Conservation (phyloP, 2,113 vertebrate genomes). For the Cephalopholis sonnerati region DNA sequence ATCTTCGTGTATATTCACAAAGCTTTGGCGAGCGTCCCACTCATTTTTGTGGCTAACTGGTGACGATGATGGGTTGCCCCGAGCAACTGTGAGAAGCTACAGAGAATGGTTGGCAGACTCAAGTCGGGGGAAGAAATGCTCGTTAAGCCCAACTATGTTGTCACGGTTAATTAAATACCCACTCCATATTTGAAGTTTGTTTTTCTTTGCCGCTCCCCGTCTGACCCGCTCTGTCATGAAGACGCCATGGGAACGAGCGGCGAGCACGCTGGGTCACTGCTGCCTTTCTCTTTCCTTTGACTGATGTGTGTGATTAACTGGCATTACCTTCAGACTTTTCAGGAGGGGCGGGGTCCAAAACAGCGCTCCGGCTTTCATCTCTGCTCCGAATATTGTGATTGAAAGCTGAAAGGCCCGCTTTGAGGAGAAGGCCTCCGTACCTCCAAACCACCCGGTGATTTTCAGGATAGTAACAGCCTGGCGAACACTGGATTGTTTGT, state of each 20-base stretch:
- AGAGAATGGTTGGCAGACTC: conserved; percentile 58
- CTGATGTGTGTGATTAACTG: conserved; percentile 63
- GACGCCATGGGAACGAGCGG: conserved; percentile 35
- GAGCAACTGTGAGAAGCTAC: conserved; percentile 65
- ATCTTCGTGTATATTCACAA: conserved; percentile 71
- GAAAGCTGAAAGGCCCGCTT: conserved; percentile 50
- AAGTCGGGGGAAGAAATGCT: conserved; percentile 57
- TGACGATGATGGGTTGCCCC: conserved; percentile 70
- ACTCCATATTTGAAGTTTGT: conserved; percentile 60
- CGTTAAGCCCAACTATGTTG: conserved; percentile 62
- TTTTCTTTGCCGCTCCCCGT: conserved; percentile 45
- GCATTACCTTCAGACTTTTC: conserved; percentile 48
- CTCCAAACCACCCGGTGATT: conserved; percentile 32
- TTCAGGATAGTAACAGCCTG: conserved; percentile 52
- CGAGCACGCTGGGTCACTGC: conserved; percentile 20
- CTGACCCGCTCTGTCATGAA: conserved; percentile 52
- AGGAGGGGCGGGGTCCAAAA: conserved; percentile 22
- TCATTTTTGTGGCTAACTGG: conserved; percentile 72
- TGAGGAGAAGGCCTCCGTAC: conserved; percentile 34
- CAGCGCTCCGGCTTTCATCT: conserved; percentile 53
- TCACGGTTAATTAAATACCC: conserved; percentile 75
- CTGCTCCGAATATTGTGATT: conserved; percentile 34
- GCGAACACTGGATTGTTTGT: conserved; percentile 55
- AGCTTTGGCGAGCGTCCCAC: conserved; percentile 57
- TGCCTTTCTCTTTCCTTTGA: conserved; percentile 40